Evolutionary conservation across 2,113 vertebrate genomes (phyloP).

Genomic region (Lethenteron reissneri): DNA sequence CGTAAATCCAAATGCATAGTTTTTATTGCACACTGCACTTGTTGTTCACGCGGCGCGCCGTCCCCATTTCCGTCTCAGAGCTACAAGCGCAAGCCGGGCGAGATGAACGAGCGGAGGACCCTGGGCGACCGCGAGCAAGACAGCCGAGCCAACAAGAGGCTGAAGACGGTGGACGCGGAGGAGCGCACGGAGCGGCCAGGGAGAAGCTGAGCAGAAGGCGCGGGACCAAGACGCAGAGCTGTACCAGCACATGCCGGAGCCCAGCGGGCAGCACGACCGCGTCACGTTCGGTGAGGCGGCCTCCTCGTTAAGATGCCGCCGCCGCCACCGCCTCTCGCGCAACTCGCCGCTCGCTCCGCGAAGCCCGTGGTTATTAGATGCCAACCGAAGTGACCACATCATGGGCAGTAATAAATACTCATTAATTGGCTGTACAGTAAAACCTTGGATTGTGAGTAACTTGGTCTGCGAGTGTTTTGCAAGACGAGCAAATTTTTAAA

Average conservation of each 20-base stretch:
- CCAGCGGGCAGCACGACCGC: constrained; percentile 36
- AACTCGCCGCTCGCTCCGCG: too few species aligned
- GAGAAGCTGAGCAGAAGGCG: constrained; percentile 14
- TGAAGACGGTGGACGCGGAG: constrained; percentile 41
- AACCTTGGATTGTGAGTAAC: too few species aligned
- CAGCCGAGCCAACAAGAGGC: constrained; percentile 46
- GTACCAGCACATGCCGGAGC: constrained; percentile 54
- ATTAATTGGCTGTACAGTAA: too few species aligned
- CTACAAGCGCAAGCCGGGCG: constrained; percentile 78
- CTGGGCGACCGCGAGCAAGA: constrained; percentile 36
- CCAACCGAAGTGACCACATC: too few species aligned
- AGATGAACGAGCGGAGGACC: constrained; percentile 51
- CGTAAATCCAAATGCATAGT: too few species aligned
- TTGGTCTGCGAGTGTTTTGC: too few species aligned
- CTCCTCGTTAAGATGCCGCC: too few species aligned
- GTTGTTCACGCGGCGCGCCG: background rate
- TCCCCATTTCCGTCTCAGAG: constrained; percentile 26
- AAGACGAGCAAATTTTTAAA: too few species aligned
- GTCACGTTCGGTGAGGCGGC: constrained; percentile 57
- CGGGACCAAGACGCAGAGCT: constrained; percentile 38
- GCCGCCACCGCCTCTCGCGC: too few species aligned
- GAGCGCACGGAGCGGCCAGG: constrained; percentile 17
- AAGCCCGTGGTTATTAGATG: too few species aligned
- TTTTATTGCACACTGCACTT: too few species aligned
- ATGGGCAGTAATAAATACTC: too few species aligned